Percentiles rank a stretch among this genome's conserved stretches.
phyloP scores from a whole-genome alignment of 2,113 vertebrate genomes.

The Aptenodytes forsteri region DNA sequence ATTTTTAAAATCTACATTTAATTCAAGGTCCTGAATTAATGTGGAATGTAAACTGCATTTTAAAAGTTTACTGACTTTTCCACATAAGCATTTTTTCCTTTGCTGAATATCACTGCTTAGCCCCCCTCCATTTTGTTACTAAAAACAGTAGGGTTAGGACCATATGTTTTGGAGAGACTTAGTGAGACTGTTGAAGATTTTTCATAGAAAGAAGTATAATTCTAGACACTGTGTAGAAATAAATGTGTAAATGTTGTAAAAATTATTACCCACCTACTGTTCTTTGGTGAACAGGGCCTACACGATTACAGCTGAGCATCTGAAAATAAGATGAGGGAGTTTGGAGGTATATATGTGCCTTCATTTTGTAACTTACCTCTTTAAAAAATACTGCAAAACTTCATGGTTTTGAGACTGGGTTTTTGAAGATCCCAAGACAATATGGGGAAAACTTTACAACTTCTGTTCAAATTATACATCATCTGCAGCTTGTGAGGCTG shows the following conservation, averaged over 20 bases:
- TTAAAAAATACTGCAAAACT: neutral
- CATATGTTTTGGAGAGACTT: neutral
- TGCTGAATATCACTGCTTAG: neutral
- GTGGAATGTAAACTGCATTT: neutral
- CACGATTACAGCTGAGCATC: neutral
- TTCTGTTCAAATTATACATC: neutral
- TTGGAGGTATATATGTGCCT: neutral
- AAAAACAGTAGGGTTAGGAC: neutral
- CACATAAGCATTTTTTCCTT: accelerated
- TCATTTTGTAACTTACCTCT: neutral
- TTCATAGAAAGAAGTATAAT: neutral
- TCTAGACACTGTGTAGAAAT: neutral
- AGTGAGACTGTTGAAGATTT: neutral
- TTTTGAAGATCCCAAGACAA: neutral
- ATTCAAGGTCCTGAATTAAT: neutral
- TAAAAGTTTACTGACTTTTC: neutral
- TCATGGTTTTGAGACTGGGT: neutral
- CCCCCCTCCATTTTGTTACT: neutral
- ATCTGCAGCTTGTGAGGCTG: neutral
- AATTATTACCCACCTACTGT: neutral
- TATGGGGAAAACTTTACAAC: neutral
- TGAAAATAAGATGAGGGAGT: neutral
- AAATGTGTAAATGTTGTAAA: neutral
- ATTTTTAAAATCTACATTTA: neutral
- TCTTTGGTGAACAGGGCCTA: neutral